Evolutionary conservation across 2,113 vertebrate species (phyloP).

Genomic region (Oenanthe melanoleuca): DNA sequence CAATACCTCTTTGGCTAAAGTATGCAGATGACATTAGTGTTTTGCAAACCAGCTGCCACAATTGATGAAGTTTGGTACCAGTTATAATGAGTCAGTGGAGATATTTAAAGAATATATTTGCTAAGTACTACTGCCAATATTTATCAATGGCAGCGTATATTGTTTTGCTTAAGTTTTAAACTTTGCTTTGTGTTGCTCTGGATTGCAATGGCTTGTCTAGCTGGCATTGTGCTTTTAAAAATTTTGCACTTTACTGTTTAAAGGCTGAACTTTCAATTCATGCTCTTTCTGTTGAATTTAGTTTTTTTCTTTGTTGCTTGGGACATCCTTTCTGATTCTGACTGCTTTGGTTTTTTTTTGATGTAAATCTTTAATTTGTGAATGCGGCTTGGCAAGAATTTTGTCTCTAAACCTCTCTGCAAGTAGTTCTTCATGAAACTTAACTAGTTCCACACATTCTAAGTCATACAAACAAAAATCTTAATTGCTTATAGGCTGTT

Average conservation of each 20-base stretch:
- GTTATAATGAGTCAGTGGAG: not conserved
- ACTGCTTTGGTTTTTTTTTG: not conserved
- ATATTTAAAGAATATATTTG: not conserved
- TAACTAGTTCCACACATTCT: not conserved
- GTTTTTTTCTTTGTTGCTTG: not conserved
- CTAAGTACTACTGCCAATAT: not conserved
- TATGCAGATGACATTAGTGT: not conserved
- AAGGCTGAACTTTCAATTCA: not conserved
- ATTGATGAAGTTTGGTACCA: not conserved
- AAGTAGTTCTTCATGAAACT: not conserved
- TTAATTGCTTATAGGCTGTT: not conserved
- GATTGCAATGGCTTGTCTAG: not conserved
- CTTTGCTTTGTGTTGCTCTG: not conserved
- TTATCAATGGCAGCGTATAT: not conserved
- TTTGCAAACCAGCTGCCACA: not conserved
- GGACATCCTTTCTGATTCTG: not conserved
- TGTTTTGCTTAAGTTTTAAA: not conserved
- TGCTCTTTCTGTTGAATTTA: not conserved
- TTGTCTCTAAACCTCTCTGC: not conserved
- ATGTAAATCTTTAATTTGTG: fast-evolving
- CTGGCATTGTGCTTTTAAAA: not conserved
- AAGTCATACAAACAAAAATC: not conserved
- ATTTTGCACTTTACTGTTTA: not conserved
- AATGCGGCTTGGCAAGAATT: not conserved
- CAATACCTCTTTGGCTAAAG: not conserved